These are phyloP conservation scores for Rhinoptilus africanus DNA, from an alignment of 2,113 vertebrate genomes.

Conservation along the genomic window DNA sequence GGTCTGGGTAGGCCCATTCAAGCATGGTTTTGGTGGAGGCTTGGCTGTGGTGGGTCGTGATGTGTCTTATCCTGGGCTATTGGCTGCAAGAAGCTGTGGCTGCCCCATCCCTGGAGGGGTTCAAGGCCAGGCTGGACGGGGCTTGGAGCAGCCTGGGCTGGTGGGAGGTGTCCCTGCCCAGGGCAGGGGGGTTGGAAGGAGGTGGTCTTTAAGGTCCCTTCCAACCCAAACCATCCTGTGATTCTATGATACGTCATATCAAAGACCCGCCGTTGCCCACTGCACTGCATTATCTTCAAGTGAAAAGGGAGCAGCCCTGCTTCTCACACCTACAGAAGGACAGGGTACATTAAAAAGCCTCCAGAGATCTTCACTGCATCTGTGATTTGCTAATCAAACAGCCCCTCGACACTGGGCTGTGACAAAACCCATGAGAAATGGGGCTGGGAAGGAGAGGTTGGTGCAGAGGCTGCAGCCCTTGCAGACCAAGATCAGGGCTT, in stretches of 20 bases:
- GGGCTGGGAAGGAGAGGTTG: not conserved
- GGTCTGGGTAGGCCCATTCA: not conserved
- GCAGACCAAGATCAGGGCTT: fast-evolving
- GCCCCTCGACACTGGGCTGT: not conserved
- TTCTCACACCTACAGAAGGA: not conserved
- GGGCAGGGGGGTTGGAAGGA: not conserved
- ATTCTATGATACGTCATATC: not conserved
- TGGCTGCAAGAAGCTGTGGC: not conserved
- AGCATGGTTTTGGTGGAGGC: not conserved
- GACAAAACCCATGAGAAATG: not conserved
- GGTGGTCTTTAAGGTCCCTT: not conserved
- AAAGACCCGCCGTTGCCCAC: not conserved
- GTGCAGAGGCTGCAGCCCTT: not conserved
- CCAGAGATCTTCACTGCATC: not conserved
- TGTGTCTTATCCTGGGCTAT: not conserved
- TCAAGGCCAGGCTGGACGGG: not conserved
- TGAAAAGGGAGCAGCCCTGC: not conserved
- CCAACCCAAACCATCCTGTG: not conserved
- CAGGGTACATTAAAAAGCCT: not conserved
- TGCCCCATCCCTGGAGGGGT: not conserved
- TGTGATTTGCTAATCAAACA: not conserved
- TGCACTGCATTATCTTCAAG: not conserved
- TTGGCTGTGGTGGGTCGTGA: not conserved
- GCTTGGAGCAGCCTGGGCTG: not conserved
- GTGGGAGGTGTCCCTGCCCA: not conserved